Evolutionary conservation across 2,888 invertebrate species (phyloP), one percentile per base, ranked within the genome.

Genomic region (Tridacna crocea): DNA sequence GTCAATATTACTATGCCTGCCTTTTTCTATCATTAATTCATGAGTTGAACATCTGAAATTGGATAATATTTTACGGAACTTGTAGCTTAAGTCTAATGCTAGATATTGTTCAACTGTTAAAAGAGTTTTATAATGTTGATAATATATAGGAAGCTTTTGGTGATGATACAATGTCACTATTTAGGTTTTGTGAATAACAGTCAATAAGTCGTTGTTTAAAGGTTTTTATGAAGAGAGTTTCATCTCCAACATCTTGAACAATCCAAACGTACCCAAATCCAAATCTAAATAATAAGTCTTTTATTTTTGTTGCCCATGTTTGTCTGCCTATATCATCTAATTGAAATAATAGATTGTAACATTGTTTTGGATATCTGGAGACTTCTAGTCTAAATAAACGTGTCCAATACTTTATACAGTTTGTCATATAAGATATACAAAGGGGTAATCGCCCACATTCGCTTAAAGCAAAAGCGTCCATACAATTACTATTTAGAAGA

Each of bases 1-100:
- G 13, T 76, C 80, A 15, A 76, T 75, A 51, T 46, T 36, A n/a
- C 10, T 46, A 55, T 80, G 80, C 36, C 80, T 68, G n/a, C 76
- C 76, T 61, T 75, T 80, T 72, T 75, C 80, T 48, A 76, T 80
- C 74, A 74, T 72, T 15, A 80, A 63, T 17, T 26, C 26, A 65
- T 80, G 76, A n/a, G 63, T 47, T 19, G 72, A 76, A 47, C 80
- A 79, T 17, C 79, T 58, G 51, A 79, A 79, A 51, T 48, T 70
- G 15, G 79, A 48, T n/a, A 79, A 15, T 22, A 17, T 26, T 55
- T 22, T 58, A 46, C 61, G 66, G n/a, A 48, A 60, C 26, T 24
- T n/a, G 46, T 74, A 74, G 10, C 65, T 22, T 27, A 74, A 66
- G 48, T 46, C 58, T 36, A 58, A 36, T 24, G 58, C 61, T 47